Conservation (phyloP, 2,888 invertebrate genomes). For the Apodemia duryi region DNA sequence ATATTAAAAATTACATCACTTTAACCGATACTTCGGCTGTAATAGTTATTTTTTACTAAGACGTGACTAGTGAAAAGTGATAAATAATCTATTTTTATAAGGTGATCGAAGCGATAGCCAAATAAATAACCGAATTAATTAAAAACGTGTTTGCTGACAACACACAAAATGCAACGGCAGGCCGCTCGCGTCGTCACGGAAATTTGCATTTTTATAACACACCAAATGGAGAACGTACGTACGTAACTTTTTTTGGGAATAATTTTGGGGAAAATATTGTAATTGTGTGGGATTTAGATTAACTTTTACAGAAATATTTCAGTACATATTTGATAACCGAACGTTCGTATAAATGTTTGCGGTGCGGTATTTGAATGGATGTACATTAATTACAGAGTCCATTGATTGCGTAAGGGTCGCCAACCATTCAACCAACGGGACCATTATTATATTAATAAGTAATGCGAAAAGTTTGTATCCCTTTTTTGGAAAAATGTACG, state of each 20-base stretch:
- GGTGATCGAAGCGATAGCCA: conserved; percentile 21
- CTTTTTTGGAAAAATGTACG: no score
- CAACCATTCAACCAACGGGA: no score
- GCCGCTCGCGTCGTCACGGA: conserved; percentile 24
- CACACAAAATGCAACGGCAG: conserved; percentile 44
- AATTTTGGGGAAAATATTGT: background rate
- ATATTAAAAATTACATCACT: no score
- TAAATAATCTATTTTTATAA: background rate
- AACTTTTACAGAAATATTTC: background rate
- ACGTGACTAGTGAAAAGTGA: background rate
- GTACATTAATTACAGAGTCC: no score
- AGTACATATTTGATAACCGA: background rate
- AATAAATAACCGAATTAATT: conserved; percentile 66
- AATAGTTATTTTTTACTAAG: no score
- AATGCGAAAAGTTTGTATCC: no score
- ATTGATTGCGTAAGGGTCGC: no score
- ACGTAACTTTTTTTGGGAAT: conserved; percentile 31
- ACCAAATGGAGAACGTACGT: conserved; percentile 38
- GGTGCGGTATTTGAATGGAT: no score
- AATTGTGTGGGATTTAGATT: background rate
- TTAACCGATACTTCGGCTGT: no score
- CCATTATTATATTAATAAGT: no score
- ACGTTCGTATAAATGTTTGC: no score
- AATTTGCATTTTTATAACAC: conserved; percentile 44
- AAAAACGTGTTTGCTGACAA: conserved; percentile 63